These are phyloP conservation scores for Anarrhichthys ocellatus DNA, from an alignment of 2,113 vertebrate species.

Conservation along the genomic window DNA sequence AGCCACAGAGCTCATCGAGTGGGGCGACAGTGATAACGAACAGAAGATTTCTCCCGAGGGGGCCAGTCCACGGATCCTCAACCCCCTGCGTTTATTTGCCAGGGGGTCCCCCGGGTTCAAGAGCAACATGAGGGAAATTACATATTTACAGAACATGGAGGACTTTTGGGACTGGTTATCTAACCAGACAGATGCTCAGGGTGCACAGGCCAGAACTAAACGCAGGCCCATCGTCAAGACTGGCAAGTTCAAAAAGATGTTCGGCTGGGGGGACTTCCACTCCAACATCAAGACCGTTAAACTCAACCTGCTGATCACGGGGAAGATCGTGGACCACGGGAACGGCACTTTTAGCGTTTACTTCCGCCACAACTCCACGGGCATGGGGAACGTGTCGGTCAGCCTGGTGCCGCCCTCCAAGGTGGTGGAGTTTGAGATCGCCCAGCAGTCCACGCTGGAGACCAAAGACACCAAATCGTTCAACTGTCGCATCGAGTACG, in stretches of 20 bases:
- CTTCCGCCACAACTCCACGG: conserved; percentile 98
- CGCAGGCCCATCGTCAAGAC: conserved; percentile 99
- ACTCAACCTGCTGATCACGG: conserved; percentile 98
- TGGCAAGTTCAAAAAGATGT: conserved; percentile 99
- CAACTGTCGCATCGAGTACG: conserved; percentile 99
- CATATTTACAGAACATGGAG: conserved; percentile 91
- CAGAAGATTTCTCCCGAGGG: conserved; percentile 87
- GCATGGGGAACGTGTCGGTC: conserved; percentile 96
- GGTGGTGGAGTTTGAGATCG: conserved; percentile 95
- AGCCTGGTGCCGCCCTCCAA: conserved; percentile 98
- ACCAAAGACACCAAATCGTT: conserved; percentile 98
- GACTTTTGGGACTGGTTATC: conserved; percentile 98
- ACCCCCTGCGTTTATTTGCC: conserved; percentile 93
- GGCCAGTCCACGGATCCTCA: conserved; percentile 89
- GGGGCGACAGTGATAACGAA: conserved; percentile 87
- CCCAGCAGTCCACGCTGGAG: conserved; percentile 93
- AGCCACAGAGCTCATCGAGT: conserved; percentile 88
- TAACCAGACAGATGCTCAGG: conserved; percentile 94
- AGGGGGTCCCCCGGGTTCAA: conserved; percentile 89
- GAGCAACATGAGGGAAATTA: conserved; percentile 86
- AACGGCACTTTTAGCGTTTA: conserved; percentile 99
- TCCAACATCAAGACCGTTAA: conserved; percentile 99
- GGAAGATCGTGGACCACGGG: conserved; percentile 98
- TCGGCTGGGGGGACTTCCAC: conserved; percentile 99
- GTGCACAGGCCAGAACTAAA: conserved; percentile 94